phyloP scores from a whole-genome alignment of 1,140 invertebrate species.

The Dendroctonus ponderosae region DNA sequence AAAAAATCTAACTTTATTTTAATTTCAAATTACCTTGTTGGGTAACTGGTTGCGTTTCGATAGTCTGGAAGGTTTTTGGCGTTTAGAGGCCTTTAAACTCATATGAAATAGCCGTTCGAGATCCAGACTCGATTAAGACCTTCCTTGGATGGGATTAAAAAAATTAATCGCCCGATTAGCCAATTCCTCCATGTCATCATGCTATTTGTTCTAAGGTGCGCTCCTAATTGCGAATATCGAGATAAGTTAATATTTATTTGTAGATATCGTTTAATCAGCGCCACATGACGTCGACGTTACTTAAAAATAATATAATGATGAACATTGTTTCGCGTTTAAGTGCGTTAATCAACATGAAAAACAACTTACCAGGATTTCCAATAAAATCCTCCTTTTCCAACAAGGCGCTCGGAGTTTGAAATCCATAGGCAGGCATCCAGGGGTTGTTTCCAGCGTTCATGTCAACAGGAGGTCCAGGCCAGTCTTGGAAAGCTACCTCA shows the following conservation, averaged over 20 bases:
- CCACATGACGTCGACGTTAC: background rate
- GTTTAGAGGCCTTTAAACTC: background rate
- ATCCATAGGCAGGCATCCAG: conserved; percentile 67
- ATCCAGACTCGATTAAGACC: too few species aligned
- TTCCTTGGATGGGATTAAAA: background rate
- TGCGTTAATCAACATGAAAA: background rate
- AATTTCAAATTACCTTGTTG: conserved; percentile 8
- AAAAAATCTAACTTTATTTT: conserved; percentile 5
- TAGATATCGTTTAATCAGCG: too few species aligned
- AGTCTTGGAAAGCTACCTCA: conserved; percentile 63
- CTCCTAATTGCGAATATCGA: too few species aligned
- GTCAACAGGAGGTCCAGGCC: conserved; percentile 58
- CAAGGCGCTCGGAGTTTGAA: conserved; percentile 56
- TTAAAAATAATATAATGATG: background rate
- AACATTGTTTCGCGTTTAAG: background rate
- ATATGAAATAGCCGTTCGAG: too few species aligned
- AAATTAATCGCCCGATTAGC: background rate
- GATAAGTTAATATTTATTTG: too few species aligned
- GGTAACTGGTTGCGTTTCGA: conserved; percentile 2
- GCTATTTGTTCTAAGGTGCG: too few species aligned
- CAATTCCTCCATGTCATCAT: too few species aligned
- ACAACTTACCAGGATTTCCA: conserved; percentile 55
- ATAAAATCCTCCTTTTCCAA: conserved; percentile 61
- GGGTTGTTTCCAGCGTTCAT: conserved; percentile 56
- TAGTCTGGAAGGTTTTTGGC: background rate